These are phyloP conservation scores for Keiferia lycopersicella DNA, from an alignment of 2,888 invertebrate species.

Conservation along the genomic window DNA sequence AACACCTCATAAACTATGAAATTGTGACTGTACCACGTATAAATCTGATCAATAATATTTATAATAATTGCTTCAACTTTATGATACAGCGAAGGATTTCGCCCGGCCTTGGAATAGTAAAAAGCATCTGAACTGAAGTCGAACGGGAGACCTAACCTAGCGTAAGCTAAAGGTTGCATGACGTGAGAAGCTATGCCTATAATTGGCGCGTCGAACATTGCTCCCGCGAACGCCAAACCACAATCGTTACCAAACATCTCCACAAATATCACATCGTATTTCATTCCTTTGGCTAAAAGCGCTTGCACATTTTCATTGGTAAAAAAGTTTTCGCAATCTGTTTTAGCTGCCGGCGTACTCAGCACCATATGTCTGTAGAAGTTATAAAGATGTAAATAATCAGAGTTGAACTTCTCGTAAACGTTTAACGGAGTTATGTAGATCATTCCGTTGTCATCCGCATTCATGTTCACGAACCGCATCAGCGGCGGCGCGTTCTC, in stretches of 20 bases:
- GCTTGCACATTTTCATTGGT: conserved; percentile 48
- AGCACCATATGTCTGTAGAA: conserved; percentile 42
- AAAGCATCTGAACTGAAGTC: conserved; percentile 73
- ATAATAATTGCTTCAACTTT: conserved; percentile 51
- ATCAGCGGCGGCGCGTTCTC: conserved; percentile 69
- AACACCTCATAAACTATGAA: conserved; percentile 56
- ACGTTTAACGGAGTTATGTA: conserved; percentile 29
- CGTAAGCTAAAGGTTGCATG: conserved; percentile 70
- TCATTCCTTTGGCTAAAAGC: conserved; percentile 44
- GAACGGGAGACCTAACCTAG: conserved; percentile 71
- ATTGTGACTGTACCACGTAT: conserved; percentile 52
- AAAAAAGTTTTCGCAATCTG: conserved; percentile 56
- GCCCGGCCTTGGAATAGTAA: conserved; percentile 61
- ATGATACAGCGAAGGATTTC: conserved; percentile 49
- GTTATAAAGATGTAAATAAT: conserved; percentile 38
- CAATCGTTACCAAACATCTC: conserved; percentile 74
- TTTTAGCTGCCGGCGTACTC: conserved; percentile 30
- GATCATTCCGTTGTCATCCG: conserved; percentile 32
- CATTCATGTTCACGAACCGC: conserved; percentile 74
- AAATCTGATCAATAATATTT: conserved; percentile 43
- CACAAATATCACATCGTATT: conserved; percentile 71
- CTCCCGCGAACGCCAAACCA: conserved; percentile 60
- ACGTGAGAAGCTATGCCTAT: conserved; percentile 78
- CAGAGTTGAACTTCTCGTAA: conserved; percentile 39
- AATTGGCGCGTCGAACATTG: conserved; percentile 67